phyloP scores from a whole-genome alignment of 2,113 vertebrate species.

The Ranitomeya variabilis region DNA sequence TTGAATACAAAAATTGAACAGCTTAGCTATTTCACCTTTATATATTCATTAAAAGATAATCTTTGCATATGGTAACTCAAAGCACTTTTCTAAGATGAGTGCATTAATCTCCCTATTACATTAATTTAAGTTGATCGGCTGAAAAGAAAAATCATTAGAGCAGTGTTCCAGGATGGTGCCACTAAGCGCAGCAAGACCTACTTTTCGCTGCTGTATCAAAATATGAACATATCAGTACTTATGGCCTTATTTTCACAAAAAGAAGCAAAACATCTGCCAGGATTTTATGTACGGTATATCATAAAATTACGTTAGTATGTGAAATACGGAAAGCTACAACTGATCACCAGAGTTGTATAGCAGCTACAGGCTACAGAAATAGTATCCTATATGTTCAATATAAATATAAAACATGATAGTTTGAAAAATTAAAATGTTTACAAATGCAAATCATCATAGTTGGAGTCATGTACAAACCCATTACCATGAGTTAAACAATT shows the following conservation, averaged over 20 bases:
- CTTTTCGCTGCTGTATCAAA: conserved; percentile 20
- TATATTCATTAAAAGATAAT: conserved; percentile 47
- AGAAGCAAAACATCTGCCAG: conserved; percentile 10
- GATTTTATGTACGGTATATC: background rate
- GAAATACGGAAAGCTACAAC: background rate
- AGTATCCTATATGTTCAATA: background rate
- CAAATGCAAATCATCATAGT: background rate
- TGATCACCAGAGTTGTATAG: background rate
- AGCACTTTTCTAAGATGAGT: conserved; percentile 36
- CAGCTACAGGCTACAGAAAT: background rate
- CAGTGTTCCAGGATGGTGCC: conserved; percentile 39
- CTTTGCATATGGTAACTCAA: conserved; percentile 15
- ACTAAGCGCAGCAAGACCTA: conserved; percentile 19
- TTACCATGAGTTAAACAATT: background rate
- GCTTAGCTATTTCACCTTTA: conserved; percentile 41
- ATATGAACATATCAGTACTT: conserved; percentile 6
- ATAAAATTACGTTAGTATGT: conserved; percentile 13
- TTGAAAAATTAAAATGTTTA: background rate
- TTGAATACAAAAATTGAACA: conserved; percentile 41
- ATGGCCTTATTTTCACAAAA: background rate
- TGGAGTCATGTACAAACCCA: background rate
- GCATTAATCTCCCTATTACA: conserved; percentile 47
- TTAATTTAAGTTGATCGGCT: conserved; percentile 48
- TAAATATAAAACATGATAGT: background rate
- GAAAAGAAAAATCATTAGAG: conserved; percentile 45